Evolutionary conservation across 2,797 vertebrate species (phyloP).

Genomic region (Lophius americanus): DNA sequence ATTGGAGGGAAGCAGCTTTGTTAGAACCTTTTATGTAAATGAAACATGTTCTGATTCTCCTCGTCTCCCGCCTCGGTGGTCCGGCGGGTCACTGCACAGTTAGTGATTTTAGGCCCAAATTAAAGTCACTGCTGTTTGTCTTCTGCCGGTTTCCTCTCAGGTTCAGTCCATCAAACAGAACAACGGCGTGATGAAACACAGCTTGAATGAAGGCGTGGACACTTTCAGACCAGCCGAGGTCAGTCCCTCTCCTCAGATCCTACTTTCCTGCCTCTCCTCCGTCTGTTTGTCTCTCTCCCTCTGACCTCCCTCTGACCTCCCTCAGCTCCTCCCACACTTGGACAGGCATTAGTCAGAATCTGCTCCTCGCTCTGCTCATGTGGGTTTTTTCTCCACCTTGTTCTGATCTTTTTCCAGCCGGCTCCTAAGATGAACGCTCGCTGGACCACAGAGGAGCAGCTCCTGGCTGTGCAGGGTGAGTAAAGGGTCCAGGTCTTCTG

Average conservation of each 20-base stretch:
- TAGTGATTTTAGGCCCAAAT: neutral
- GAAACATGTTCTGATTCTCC: too few species aligned
- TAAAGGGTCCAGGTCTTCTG: conserved; percentile 1
- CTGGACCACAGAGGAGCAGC: conserved; percentile 94
- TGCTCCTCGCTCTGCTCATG: conserved; percentile 23
- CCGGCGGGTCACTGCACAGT: too few species aligned
- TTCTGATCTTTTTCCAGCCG: conserved; percentile 67
- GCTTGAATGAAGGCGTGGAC: conserved; percentile 84
- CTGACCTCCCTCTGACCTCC: conserved; percentile 14
- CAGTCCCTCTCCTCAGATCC: conserved; percentile 23
- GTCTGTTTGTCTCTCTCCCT: neutral
- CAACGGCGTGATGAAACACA: conserved; percentile 88
- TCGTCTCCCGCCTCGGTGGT: too few species aligned
- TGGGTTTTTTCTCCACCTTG: conserved; percentile 10
- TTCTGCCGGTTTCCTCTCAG: conserved; percentile 59
- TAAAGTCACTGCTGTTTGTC: neutral
- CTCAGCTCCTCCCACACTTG: conserved; percentile 10
- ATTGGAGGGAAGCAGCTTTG: too few species aligned
- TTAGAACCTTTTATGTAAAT: neutral
- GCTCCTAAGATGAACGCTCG: conserved; percentile 90
- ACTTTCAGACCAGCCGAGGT: conserved; percentile 85
- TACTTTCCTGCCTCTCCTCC: neutral
- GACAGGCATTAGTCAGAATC: conserved; percentile 50
- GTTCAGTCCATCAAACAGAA: conserved; percentile 94
- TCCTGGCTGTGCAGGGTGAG: conserved; percentile 94